Evolutionary conservation across 2,113 vertebrate genomes (phyloP).

Genomic region (Pelusios castaneus): DNA sequence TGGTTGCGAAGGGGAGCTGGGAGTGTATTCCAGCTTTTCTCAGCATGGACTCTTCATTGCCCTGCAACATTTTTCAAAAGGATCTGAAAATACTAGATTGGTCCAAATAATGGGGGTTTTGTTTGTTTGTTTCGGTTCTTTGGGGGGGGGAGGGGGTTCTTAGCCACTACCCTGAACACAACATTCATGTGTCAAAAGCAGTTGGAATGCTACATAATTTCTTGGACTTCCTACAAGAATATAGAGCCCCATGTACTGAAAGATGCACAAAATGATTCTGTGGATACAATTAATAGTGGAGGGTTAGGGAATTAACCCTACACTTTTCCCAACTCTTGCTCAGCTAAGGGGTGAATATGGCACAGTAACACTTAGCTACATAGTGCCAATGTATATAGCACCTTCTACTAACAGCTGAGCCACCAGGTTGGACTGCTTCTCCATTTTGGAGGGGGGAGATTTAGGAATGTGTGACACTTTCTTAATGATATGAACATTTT

Average conservation of each 20-base stretch:
- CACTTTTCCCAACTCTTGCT: background rate
- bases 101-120: too few relatives aligned
- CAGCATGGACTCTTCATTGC: background rate
- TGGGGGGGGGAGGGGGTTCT: too few relatives aligned
- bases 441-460: background rate
- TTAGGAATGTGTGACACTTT: background rate
- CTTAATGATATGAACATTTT: background rate
- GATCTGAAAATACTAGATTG: background rate
- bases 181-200: background rate
- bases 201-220: background rate
- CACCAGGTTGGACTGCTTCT: background rate
- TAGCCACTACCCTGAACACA: background rate
- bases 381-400: background rate
- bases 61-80: background rate
- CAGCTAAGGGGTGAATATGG: background rate
- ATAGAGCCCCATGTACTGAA: background rate
- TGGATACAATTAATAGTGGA: background rate
- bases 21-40: background rate
- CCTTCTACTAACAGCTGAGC: background rate
- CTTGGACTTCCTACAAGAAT: background rate
- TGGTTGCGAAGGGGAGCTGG: background rate
- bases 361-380: background rate
- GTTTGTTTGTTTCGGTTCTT: too few relatives aligned
- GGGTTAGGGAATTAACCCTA: background rate
- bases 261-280: conserved; percentile 7